Percentiles rank a stretch among this genome's conserved stretches.
These are phyloP conservation scores for Iguana delicatissima DNA, from an alignment of 2,797 vertebrate species.

Conservation along the genomic window DNA sequence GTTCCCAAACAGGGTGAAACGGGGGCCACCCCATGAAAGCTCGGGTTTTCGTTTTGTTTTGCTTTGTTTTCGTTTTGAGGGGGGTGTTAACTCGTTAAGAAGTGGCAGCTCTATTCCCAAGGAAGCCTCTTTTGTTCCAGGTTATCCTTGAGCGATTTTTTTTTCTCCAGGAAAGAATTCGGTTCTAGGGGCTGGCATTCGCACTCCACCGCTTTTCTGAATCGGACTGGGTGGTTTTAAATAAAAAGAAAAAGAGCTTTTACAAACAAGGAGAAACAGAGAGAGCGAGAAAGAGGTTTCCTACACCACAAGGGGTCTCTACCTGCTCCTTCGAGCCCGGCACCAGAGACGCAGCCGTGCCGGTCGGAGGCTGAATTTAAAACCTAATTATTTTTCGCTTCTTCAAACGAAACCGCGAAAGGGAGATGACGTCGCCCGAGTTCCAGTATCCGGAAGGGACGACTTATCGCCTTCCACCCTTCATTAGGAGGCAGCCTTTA, in stretches of 20 bases:
- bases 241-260: no score
- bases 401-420: not conserved
- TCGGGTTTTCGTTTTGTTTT: not conserved
- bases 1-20: not conserved
- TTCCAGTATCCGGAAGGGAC: not conserved
- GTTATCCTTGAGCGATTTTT: not conserved
- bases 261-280: not conserved
- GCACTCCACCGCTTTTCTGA: no score
- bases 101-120: not conserved
- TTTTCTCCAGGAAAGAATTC: not conserved
- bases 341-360: not conserved
- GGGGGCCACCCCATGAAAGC: not conserved
- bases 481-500: not conserved
- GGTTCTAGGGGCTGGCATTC: not conserved
- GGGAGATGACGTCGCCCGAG: no score
- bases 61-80: not conserved
- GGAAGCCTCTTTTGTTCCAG: not conserved
- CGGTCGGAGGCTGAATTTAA: not conserved
- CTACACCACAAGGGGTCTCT: constrained; percentile 25
- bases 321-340: not conserved
- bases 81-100: not conserved
- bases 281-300: not conserved
- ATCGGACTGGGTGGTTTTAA: no score
- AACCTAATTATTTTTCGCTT: not conserved
- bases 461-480: not conserved